Percentiles rank a stretch among this genome's conserved stretches.
Conservation (phyloP, 2,888 invertebrate species). For the Lasioglossum zephyrum region DNA sequence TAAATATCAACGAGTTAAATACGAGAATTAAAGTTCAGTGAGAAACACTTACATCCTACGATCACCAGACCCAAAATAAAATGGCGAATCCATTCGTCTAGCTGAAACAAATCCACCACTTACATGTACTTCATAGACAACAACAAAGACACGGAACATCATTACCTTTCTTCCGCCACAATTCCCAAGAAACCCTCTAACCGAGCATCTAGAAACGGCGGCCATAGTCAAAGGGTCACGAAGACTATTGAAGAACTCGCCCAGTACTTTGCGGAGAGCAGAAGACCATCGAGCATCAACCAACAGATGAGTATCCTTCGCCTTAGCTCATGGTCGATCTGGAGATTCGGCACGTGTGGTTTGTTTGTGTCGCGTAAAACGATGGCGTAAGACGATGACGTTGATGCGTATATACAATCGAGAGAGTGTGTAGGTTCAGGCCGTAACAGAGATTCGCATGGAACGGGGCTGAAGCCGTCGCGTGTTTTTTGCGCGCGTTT, state of each 20-base stretch:
- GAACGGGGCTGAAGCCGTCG: constrained; percentile 60
- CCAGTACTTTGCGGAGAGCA: neutral
- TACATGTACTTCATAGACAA: too few relatives aligned
- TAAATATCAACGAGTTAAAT: too few relatives aligned
- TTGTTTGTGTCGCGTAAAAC: neutral
- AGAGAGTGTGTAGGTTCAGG: constrained; percentile 37
- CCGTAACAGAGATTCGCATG: constrained; percentile 62
- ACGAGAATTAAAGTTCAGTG: neutral
- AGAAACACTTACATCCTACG: neutral
- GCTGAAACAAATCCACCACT: neutral
- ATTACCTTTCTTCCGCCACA: neutral
- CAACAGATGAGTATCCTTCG: constrained; percentile 69
- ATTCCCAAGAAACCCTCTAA: neutral
- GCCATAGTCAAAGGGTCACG: neutral
- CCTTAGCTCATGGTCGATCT: constrained; percentile 36
- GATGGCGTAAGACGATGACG: neutral
- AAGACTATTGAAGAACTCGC: neutral
- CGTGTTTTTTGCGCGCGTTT: neutral
- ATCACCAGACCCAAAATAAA: neutral
- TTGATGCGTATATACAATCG: neutral
- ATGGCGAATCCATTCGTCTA: neutral
- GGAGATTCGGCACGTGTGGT: neutral
- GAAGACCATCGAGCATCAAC: neutral
- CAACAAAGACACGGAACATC: neutral
- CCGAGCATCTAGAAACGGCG: neutral